Evolutionary conservation across 1,140 invertebrate species (phyloP).

Genomic region (Muscidifurax raptorellus): DNA sequence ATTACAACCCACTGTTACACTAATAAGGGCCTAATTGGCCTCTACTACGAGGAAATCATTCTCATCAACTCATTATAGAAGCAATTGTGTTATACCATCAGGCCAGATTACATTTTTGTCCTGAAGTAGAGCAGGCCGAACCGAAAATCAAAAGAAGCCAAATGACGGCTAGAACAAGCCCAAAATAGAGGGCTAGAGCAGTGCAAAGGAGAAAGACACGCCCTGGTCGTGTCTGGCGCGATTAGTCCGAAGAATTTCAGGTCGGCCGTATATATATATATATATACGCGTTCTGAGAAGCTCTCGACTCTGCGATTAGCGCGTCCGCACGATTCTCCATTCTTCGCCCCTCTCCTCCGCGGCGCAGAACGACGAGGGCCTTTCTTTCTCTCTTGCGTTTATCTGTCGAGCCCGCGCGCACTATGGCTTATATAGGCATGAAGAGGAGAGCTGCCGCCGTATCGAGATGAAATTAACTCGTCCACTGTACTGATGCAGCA

Average conservation of each 20-base stretch:
- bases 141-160: neutral
- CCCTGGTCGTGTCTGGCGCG: neutral
- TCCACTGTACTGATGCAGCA: no score
- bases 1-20: neutral
- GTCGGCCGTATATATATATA: neutral
- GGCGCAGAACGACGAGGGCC: neutral
- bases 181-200: neutral
- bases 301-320: slow-evolving; percentile 30
- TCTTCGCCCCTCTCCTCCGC: neutral
- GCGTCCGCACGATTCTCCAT: slow-evolving; percentile 23
- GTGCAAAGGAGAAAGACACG: neutral
- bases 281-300: slow-evolving; percentile 6
- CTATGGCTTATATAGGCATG: slow-evolving; percentile 27
- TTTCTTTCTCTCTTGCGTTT: neutral
- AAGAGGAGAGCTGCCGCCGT: slow-evolving; percentile 34
- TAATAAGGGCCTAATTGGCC: slow-evolving; percentile 4
- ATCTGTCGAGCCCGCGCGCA: neutral
- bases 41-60: neutral
- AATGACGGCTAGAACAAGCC: neutral
- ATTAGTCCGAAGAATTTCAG: slow-evolving; percentile 16
- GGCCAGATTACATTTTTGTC: neutral
- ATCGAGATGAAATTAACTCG: slow-evolving; percentile 48
- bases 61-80: neutral
- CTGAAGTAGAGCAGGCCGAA: neutral
- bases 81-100: neutral